Percentiles rank a stretch among this genome's conserved stretches.
Evolutionary conservation across 2,113 vertebrate genomes (phyloP).

Genomic region (Brachyhypopomus gauderio): DNA sequence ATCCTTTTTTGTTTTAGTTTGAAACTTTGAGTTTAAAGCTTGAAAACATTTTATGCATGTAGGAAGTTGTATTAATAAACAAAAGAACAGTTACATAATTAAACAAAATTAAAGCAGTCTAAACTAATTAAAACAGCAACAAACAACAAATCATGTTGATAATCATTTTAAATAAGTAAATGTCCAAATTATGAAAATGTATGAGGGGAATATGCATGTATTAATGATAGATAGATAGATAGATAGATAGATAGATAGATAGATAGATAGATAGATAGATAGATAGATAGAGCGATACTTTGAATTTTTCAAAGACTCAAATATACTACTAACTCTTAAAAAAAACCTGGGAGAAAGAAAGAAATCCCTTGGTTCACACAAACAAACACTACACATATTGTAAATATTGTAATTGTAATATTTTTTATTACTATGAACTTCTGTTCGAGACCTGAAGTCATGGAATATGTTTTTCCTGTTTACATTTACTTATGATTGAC

Average conservation of each 20-base stretch:
- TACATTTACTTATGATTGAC: no score
- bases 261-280: no score
- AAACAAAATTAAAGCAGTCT: not conserved
- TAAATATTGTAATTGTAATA: constrained; percentile 14
- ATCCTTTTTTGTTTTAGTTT: not conserved
- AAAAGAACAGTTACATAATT: not conserved
- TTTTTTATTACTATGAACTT: not conserved
- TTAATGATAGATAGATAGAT: no score
- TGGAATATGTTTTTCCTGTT: not conserved
- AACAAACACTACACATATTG: not conserved
- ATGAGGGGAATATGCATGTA: no score
- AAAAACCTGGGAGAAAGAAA: no score
- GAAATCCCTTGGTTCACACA: no score
- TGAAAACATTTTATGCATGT: not conserved
- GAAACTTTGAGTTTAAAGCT: not conserved
- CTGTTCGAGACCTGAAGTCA: not conserved
- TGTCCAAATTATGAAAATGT: not conserved
- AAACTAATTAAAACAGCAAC: not conserved
- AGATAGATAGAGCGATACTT: no score
- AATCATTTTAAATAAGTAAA: not conserved
- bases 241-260: no score
- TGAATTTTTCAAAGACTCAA: no score
- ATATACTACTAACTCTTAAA: no score
- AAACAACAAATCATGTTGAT: constrained; percentile 15
- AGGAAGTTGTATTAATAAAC: not conserved